phyloP scores from a whole-genome alignment of 2,797 vertebrate genomes.

The Orientallactaga sibirica region DNA sequence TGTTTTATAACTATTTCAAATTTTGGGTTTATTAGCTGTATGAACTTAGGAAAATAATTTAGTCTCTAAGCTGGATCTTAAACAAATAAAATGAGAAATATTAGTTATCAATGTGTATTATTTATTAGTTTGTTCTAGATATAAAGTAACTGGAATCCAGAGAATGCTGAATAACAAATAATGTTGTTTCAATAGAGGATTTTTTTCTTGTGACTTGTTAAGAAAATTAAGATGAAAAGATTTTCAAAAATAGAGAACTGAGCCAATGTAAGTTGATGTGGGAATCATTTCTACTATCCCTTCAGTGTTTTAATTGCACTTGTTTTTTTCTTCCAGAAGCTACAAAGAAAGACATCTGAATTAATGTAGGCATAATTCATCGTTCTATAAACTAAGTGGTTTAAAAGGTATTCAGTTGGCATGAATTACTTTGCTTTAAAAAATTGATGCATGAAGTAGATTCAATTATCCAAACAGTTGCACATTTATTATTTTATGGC shows the following conservation, averaged over 20 bases:
- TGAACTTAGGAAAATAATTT: constrained; percentile 17
- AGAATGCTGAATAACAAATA: constrained; percentile 14
- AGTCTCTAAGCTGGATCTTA: not conserved
- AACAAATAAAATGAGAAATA: constrained; percentile 32
- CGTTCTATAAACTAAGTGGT: constrained; percentile 48
- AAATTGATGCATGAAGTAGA: constrained; percentile 55
- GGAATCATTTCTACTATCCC: constrained; percentile 42
- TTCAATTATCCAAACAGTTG: constrained; percentile 62
- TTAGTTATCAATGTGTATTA: constrained; percentile 9
- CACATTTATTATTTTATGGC: constrained; percentile 60
- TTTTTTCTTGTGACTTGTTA: not conserved
- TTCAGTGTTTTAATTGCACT: constrained; percentile 61
- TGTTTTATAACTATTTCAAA: not conserved
- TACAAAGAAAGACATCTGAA: constrained; percentile 47
- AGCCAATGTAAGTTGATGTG: not conserved
- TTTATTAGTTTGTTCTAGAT: constrained; percentile 3
- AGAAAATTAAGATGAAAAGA: constrained; percentile 15
- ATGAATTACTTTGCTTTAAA: constrained; percentile 61
- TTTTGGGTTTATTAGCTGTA: not conserved
- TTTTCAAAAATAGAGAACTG: constrained; percentile 40
- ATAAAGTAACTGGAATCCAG: not conserved
- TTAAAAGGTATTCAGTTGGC: constrained; percentile 57
- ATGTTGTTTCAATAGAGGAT: constrained; percentile 20
- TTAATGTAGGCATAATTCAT: constrained; percentile 66
- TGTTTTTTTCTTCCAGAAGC: constrained; percentile 16